Percentiles rank a stretch among this genome's conserved stretches.
phyloP scores from a whole-genome alignment of 2,888 invertebrate genomes.

The Erebia ligea region DNA sequence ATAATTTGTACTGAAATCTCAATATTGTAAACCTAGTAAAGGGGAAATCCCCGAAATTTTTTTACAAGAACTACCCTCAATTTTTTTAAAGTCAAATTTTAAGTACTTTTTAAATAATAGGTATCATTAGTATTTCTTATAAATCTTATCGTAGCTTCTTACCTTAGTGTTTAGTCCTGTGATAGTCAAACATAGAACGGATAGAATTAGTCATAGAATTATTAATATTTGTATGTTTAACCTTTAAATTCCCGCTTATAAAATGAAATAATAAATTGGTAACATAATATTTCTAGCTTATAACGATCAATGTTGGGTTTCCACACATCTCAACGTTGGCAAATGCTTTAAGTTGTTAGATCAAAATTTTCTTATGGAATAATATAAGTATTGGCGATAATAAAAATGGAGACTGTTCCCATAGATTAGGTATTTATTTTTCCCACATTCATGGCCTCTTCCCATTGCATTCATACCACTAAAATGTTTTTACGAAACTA shows the following conservation, averaged over 20 bases:
- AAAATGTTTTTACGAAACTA: constrained; percentile 41
- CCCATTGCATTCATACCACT: constrained; percentile 60
- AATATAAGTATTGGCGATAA: constrained; percentile 54
- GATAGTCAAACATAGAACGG: background rate
- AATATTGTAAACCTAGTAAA: background rate
- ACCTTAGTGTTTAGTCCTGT: background rate
- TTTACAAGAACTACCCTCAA: background rate
- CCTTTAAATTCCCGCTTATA: constrained; percentile 29
- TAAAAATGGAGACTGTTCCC: constrained; percentile 55
- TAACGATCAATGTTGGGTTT: constrained; percentile 42
- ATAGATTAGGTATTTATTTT: constrained; percentile 71
- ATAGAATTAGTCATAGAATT: background rate
- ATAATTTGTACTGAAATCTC: background rate
- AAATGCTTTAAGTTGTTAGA: constrained; percentile 58
- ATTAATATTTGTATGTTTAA: background rate
- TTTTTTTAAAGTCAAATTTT: background rate
- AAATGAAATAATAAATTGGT: background rate
- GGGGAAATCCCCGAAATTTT: background rate
- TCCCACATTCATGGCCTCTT: constrained; percentile 76
- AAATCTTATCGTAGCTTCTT: too few relatives aligned
- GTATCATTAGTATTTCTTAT: background rate
- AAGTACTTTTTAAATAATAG: background rate
- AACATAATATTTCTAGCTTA: constrained; percentile 14
- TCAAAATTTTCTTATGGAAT: constrained; percentile 54
- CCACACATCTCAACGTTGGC: constrained; percentile 43